Base-by-base conservation (phyloP, 2,888 invertebrate species). In the Lasiommata megera region DNA sequence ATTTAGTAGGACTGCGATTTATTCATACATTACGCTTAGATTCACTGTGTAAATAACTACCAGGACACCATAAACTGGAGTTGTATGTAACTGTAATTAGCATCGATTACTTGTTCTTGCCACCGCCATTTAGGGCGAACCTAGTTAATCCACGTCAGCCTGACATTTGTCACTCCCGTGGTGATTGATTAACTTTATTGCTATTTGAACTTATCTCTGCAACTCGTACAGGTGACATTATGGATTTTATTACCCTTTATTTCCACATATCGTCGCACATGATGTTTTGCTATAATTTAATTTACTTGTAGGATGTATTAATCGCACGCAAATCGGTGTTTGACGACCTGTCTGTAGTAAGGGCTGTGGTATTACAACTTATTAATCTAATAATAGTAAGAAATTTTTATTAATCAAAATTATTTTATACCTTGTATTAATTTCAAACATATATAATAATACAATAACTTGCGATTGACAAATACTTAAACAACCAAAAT, bases 1-100 rank as follows among this genome's bases (percentile, higher is more conserved):
- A 31, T 31, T 9, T 7, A 6, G 1, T 9, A 31, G 31, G 31
- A 31, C 9, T 31, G 31, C 9, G 31, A 29, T 14, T 44, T 28
- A 29, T n/a, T n/a, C n/a, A n/a, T n/a, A n/a, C n/a, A n/a, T n/a
- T n/a, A 16, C 46, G 46, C 29, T 29, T 14, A n/a, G 46, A 7
- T 36, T 3, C 48, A 3, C 48, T 48, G 48, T 36, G 47, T 48
- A 46, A 46, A 46, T 31, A 46, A 7, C 47, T 9, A 48, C 36
- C 34, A 34, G 36, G 36, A 48, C 48, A 48, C 48, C 36, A 41
- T 56, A 54, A 57, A 56, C 56, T 43, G 29, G 61, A 52, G 38
- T 52, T 57, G 58, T 58, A 52, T 57, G 48, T 56, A 36, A 23
- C 54, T 52, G 60, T 60, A 63, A 63, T 65, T 65, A 63, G 50